These are phyloP conservation scores for Anthopleura xanthogrammica DNA, from an alignment of 92 coral and sea anemone species.

Conservation along the genomic window DNA sequence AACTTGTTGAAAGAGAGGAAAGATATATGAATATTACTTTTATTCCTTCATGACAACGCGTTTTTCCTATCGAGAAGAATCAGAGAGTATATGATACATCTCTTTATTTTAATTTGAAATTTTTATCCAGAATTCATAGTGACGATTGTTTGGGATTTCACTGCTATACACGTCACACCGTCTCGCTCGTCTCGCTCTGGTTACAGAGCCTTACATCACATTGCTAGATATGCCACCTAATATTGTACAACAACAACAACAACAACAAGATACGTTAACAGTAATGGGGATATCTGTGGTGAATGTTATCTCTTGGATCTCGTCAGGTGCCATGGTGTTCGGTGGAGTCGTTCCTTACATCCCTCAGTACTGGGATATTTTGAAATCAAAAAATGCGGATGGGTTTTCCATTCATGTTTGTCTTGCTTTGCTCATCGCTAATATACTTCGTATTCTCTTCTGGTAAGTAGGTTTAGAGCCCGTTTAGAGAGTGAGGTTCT, in stretches of 20 bases:
- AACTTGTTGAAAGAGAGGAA: not conserved
- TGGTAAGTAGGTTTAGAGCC: slow-evolving; percentile 60
- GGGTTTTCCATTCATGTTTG: slow-evolving; percentile 96
- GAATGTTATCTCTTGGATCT: slow-evolving; percentile 74
- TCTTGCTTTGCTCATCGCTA: slow-evolving; percentile 87
- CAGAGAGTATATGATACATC: not conserved
- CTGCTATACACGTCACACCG: slow-evolving; percentile 17
- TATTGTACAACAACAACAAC: slow-evolving; percentile 7
- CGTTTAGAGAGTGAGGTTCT: not conserved
- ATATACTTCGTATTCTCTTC: slow-evolving; percentile 89
- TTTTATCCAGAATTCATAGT: not conserved
- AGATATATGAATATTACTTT: not conserved
- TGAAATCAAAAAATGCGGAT: slow-evolving; percentile 73
- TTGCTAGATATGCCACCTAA: slow-evolving; percentile 25
- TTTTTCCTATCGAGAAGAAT: not conserved
- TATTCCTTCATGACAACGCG: not conserved
- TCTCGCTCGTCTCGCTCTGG: not conserved
- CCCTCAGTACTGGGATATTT: slow-evolving; percentile 95
- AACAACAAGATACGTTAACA: slow-evolving; percentile 7
- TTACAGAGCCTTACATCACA: not conserved
- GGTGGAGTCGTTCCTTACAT: slow-evolving; percentile 97
- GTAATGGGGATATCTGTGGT: slow-evolving; percentile 55
- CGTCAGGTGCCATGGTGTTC: slow-evolving; percentile 91
- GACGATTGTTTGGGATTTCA: not conserved
- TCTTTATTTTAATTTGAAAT: not conserved